A percentile compares a stretch with the other conserved stretches of the same genome.
These are phyloP conservation scores for Ameiurus melas DNA, from an alignment of 2,113 vertebrate genomes.

Conservation along the genomic window DNA sequence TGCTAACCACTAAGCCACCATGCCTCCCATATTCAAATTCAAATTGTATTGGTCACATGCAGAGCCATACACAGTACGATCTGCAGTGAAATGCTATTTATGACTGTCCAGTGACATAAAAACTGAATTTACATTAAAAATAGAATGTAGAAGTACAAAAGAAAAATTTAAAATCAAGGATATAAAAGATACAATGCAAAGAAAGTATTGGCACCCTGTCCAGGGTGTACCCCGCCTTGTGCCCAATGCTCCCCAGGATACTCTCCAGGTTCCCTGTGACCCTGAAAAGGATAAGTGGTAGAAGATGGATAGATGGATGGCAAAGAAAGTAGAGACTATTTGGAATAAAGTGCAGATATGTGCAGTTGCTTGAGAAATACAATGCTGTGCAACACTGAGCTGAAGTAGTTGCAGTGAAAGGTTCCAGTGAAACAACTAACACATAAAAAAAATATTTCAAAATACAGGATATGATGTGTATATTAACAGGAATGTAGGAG, in stretches of 20 bases:
- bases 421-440: neutral
- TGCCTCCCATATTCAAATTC: neutral
- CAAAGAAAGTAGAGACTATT: too few relatives aligned
- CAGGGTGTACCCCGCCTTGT: too few relatives aligned
- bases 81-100: neutral
- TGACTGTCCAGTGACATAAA: neutral
- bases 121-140: neutral
- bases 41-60: neutral
- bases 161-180: too few relatives aligned
- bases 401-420: neutral
- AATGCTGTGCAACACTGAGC: neutral
- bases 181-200: too few relatives aligned
- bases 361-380: neutral
- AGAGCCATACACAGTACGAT: neutral
- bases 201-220: too few relatives aligned
- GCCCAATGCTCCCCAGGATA: too few relatives aligned
- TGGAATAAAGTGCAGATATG: neutral
- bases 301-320: too few relatives aligned
- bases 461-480: neutral
- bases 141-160: too few relatives aligned
- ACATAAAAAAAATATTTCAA: neutral
- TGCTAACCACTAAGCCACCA: too few relatives aligned
- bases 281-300: too few relatives aligned
- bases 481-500: neutral
- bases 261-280: too few relatives aligned